Conservation (phyloP, 2,113 vertebrate genomes). For the Globicephala melas region DNA sequence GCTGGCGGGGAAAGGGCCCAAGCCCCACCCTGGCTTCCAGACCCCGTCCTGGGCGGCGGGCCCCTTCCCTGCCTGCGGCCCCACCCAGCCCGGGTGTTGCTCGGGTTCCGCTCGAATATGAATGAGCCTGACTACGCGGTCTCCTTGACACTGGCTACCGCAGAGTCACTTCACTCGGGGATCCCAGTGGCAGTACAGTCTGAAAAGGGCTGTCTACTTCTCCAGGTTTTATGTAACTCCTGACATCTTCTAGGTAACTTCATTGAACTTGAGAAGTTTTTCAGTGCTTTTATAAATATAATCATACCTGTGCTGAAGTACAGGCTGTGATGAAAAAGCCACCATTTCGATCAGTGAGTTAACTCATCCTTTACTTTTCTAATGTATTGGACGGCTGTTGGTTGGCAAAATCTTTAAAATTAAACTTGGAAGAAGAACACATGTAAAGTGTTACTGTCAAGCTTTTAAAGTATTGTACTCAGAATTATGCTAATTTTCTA, state of each 20-base stretch:
- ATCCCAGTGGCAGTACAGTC: background rate
- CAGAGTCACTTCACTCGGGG: background rate
- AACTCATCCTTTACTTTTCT: background rate
- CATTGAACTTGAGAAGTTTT: background rate
- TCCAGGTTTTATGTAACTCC: background rate
- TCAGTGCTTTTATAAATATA: background rate
- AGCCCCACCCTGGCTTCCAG: background rate
- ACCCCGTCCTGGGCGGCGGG: background rate
- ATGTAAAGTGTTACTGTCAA: background rate
- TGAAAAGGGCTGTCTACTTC: background rate
- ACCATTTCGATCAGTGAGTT: background rate
- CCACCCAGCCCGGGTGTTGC: background rate
- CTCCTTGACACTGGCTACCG: background rate
- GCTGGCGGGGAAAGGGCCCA: background rate
- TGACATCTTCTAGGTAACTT: background rate
- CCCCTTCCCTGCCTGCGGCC: background rate
- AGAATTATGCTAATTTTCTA: constrained; percentile 15
- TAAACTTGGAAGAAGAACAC: background rate
- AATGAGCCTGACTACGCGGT: background rate
- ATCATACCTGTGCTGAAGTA: background rate
- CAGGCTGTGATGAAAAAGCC: background rate
- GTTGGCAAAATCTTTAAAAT: constrained; percentile 10
- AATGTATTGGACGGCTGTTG: background rate
- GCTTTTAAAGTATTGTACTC: background rate
- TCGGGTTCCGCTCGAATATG: background rate